These are phyloP conservation scores for Bombus vancouverensis DNA, from an alignment of 1,140 invertebrate species.

Conservation along the genomic window DNA sequence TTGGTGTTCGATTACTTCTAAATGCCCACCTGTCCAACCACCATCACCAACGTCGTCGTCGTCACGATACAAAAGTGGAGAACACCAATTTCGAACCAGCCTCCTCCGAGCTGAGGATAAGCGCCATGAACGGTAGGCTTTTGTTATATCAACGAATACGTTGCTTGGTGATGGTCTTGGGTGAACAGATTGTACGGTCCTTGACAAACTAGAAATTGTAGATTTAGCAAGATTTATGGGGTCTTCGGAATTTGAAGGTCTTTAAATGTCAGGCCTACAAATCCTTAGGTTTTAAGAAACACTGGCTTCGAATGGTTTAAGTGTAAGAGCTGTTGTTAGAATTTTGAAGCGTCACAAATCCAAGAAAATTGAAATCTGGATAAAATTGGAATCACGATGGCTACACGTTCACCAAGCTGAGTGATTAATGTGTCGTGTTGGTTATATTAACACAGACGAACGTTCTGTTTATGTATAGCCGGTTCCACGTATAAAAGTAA, in stretches of 20 bases:
- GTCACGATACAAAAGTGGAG: neutral
- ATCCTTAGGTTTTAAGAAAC: neutral
- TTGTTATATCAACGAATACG: constrained; percentile 8
- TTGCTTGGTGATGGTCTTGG: neutral
- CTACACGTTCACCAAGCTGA: neutral
- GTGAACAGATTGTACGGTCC: no score
- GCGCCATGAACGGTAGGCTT: constrained; percentile 30
- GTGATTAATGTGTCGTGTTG: neutral
- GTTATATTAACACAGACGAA: neutral
- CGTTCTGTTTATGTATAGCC: constrained; percentile 24
- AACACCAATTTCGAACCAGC: constrained; percentile 2
- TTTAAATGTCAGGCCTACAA: neutral
- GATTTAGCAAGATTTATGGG: neutral
- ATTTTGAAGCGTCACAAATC: neutral
- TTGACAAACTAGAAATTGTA: no score
- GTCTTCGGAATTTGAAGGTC: neutral
- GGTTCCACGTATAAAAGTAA: constrained; percentile 8
- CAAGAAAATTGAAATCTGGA: neutral
- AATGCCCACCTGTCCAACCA: constrained; percentile 8
- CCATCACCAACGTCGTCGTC: neutral
- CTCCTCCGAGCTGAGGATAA: constrained; percentile 18
- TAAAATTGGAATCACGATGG: neutral
- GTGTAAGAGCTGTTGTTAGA: neutral
- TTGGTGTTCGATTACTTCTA: constrained; percentile 33
- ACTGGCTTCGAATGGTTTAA: neutral